Base-by-base conservation (phyloP, 1,140 invertebrate species). In the Phortica variegata region DNA sequence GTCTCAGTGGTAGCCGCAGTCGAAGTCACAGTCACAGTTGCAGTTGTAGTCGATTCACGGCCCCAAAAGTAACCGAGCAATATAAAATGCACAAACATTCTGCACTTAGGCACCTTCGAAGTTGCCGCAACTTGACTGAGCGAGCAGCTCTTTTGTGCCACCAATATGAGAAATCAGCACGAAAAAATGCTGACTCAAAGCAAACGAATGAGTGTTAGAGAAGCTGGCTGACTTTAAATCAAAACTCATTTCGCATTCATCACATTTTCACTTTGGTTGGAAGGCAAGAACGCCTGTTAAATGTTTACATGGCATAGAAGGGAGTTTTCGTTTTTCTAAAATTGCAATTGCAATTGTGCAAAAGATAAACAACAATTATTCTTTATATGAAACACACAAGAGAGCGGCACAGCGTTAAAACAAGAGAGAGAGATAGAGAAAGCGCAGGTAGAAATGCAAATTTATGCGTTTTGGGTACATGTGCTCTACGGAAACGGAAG, bases 361-460 rank as follows among this genome's bases (percentile, higher is more conserved):
- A 26, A 68, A 68, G 63, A 68, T 68, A 68, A 68, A 68, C 63
- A 68, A 68, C 63, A 68, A 68, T 68, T 68, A 68, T 68, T 68
- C 54, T 63, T 62, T 17, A 55, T 58, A 61, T 52, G 55, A 43
- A 40, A 49, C 46, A 53, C 44, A 43, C 32, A 18, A 19, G 31
- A 10, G 32, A 13, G 5, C 23, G 6, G 12, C 42, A 20, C 2
- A 16, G 18, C 16, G n/a, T 29, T n/a, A n/a, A 5, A 3, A 5
- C n/a, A n/a, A n/a, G n/a, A n/a, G n/a, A n/a, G n/a, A n/a, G n/a
- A n/a, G n/a, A n/a, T n/a, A n/a, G n/a, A n/a, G n/a, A n/a, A n/a
- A n/a, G n/a, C n/a, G n/a, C n/a, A n/a, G n/a, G n/a, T n/a, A n/a
- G n/a, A n/a, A n/a, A n/a, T n/a, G n/a, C n/a, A n/a, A n/a, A n/a